Percentiles rank a stretch among this genome's conserved stretches.
These are phyloP conservation scores for Rafetus swinhoei DNA, from an alignment of 2,113 vertebrate species.

Conservation along the genomic window DNA sequence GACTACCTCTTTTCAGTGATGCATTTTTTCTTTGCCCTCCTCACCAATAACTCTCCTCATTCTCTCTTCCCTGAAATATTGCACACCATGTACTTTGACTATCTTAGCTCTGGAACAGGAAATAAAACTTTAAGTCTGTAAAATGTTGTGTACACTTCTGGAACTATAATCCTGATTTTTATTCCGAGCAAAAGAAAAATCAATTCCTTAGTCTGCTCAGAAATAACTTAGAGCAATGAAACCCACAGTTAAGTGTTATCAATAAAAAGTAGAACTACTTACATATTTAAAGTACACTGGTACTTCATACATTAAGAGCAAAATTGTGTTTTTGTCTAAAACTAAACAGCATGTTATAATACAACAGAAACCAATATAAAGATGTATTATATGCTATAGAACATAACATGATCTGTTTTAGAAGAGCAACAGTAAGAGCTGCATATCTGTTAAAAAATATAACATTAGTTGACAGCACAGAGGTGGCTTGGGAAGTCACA, in stretches of 20 bases:
- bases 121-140: accelerated
- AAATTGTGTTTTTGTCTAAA: accelerated
- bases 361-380: accelerated
- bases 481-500: neutral
- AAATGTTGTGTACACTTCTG: neutral
- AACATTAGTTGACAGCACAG: neutral
- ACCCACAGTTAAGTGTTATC: accelerated
- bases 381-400: accelerated
- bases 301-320: neutral
- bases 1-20: neutral
- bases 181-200: accelerated
- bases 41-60: neutral
- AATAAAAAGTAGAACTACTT: neutral
- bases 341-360: accelerated
- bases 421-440: neutral
- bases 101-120: neutral
- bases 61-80: neutral
- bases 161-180: neutral
- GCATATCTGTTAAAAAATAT: neutral
- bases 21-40: neutral
- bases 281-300: neutral
- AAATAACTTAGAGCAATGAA: neutral
- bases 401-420: accelerated
- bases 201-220: neutral
- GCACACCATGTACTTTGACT: accelerated